Base-by-base conservation (phyloP, 1,140 invertebrate genomes). In the Drosophila biarmipes region DNA sequence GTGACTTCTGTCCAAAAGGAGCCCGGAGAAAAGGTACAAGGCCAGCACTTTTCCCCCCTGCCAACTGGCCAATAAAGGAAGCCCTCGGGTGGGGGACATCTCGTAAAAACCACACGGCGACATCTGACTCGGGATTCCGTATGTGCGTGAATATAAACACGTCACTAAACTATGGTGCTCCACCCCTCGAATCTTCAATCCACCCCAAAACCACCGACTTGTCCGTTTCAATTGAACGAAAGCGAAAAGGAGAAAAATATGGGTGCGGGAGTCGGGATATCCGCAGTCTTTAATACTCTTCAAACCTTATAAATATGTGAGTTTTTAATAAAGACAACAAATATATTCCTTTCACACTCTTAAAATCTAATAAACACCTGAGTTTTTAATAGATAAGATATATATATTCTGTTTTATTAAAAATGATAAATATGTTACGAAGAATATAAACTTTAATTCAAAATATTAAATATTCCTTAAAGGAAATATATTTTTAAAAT, bases 31-130 rank as follows among this genome's bases (percentile, higher is more conserved):
- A 87, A 87, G 78, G 84, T 76, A 87, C 78, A 75, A 79, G 59
- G 82, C 52, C 46, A 63, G 84, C 82, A 87, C 62, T 87, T 89
- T 87, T 74, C 71, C 54, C 67, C 52, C 76, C 64, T 72, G 68
- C 63, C 71, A 74, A 53, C 45, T 56, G 21, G 21, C 46, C 64
- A 43, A 24, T 51, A 35, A 56, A 27, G 29, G 57, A 51, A 6
- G 49, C 15, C 17, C 35, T 43, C 14, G 51, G 43, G 42, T 12
- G 51, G 43, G 43, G 51, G 53, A 43, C 48, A 42, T 17, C 40
- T 61, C 73, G 53, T 76, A 76, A 76, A 76, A 76, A 69, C 62
- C 73, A 76, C 73, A 75, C 72, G 72, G 71, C 59, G 72, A 75
- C 72, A 74, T 66, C 58, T 74, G 53, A 75, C 58, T 75, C 29